phyloP scores from a whole-genome alignment of 1,140 invertebrate genomes.

The Bombus ignitus region DNA sequence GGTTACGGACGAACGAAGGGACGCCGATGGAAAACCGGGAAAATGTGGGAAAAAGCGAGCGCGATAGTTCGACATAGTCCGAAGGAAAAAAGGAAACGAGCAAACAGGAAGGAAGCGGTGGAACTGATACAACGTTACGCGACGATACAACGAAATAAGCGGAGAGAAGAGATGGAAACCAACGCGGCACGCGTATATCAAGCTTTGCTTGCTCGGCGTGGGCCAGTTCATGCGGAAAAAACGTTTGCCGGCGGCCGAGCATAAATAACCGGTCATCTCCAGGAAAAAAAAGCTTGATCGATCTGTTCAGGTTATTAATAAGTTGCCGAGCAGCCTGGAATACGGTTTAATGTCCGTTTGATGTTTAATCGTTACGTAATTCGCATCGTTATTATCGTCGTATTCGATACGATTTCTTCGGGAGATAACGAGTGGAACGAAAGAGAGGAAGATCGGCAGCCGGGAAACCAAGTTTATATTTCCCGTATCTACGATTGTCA shows the following conservation, averaged over 20 bases:
- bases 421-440: not conserved
- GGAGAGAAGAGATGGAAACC: slow-evolving; percentile 29
- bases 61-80: slow-evolving; percentile 10
- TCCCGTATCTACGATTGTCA: not conserved
- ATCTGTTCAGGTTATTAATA: not conserved
- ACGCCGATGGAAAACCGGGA: not conserved
- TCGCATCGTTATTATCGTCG: not conserved
- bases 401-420: not conserved
- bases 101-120: not conserved
- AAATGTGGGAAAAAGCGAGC: slow-evolving; percentile 17
- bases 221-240: slow-evolving; percentile 23
- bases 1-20: not conserved
- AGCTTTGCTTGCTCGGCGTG: slow-evolving; percentile 15
- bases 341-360: not conserved
- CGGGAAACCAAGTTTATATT: not conserved
- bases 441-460: accelerated
- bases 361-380: not conserved
- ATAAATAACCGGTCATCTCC: slow-evolving; percentile 14
- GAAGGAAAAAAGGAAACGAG: not conserved
- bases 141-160: slow-evolving; percentile 36
- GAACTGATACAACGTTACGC: slow-evolving; percentile 48
- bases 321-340: not conserved
- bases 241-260: not conserved
- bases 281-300: not conserved
- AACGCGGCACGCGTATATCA: slow-evolving; percentile 9